Base-by-base conservation (phyloP, 2,888 invertebrate genomes). In the Lysandra bellargus region DNA sequence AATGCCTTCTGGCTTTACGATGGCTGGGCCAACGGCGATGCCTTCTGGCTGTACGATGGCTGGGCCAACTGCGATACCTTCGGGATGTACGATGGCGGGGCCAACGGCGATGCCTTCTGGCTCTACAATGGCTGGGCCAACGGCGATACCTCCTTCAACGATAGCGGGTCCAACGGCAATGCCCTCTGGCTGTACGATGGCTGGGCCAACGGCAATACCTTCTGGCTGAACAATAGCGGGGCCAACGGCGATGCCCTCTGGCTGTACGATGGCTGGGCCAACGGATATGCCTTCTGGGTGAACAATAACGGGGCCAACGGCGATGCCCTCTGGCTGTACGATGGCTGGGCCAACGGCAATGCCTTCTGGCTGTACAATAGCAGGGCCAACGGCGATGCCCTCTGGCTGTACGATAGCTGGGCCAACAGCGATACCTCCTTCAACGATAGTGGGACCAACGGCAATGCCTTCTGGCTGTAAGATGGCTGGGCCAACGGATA, bases 311-410 rank as follows among this genome's bases (percentile, higher is more conserved):
- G 74, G 74, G 3, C 74, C 74, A 44, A 74, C 74, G 4, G 74
- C 74, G 9, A 40, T 74, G 1, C 64, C 64, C 2, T 61, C 61
- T 61, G 37, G 37, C 40, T 73, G 37, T 4, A 73, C 73, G 6
- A 73, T 40, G 6, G 40, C 73, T 0, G 73, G 73, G 5, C 73
- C 73, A 40, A 73, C 73, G n/a, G 40, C 73, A 2, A 73, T 73
- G 1, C 37, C 37, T 40, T 37, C 72, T 60, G 23, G 23, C 23
- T 40, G 6, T 4, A 84, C 75, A 6, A 84, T 9, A 1, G 82
- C 82, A 4, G 84, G 83, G 30, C 81, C 83, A 37, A 82, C 79
- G 14, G 80, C 40, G 76, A 83, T 81, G 40, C 17, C 14, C 2
- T 37, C 72, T 4, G 40, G 40, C 6, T 40, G 40, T 1, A 80